Evolutionary conservation across 2,797 vertebrate species (phyloP).

Genomic region (Bradypus variegatus): DNA sequence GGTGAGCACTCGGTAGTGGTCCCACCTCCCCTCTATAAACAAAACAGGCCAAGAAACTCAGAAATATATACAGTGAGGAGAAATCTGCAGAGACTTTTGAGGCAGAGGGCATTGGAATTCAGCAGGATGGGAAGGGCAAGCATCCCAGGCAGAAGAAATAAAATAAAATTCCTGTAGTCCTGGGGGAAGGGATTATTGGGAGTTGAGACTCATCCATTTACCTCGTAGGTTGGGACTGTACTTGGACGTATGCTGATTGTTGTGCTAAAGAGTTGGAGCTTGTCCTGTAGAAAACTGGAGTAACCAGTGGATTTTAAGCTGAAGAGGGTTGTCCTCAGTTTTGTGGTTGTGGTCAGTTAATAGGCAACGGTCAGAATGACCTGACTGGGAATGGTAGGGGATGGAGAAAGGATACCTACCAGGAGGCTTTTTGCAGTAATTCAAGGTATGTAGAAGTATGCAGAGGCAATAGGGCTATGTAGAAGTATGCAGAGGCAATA

Average conservation of each 20-base stretch:
- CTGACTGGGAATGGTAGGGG: neutral
- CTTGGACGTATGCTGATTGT: neutral
- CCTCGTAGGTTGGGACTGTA: neutral
- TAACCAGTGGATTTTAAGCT: neutral
- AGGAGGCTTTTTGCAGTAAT: neutral
- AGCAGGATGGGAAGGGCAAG: neutral
- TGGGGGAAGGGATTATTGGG: neutral
- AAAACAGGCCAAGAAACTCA: neutral
- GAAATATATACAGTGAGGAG: neutral
- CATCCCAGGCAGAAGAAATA: neutral
- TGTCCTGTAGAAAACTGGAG: neutral
- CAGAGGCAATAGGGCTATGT: neutral
- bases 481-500: neutral
- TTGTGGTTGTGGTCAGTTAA: neutral
- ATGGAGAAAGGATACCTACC: neutral
- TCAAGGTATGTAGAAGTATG: neutral
- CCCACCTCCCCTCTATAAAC: neutral
- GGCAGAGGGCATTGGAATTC: neutral
- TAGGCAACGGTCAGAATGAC: neutral
- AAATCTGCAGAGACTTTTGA: neutral
- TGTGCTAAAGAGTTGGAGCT: neutral
- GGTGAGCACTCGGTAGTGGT: neutral
- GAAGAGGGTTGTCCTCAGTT: neutral
- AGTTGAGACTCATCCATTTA: neutral
- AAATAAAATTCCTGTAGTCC: neutral